phyloP scores from a whole-genome alignment of 1,140 invertebrate species.

The Agrypnia vestita region DNA sequence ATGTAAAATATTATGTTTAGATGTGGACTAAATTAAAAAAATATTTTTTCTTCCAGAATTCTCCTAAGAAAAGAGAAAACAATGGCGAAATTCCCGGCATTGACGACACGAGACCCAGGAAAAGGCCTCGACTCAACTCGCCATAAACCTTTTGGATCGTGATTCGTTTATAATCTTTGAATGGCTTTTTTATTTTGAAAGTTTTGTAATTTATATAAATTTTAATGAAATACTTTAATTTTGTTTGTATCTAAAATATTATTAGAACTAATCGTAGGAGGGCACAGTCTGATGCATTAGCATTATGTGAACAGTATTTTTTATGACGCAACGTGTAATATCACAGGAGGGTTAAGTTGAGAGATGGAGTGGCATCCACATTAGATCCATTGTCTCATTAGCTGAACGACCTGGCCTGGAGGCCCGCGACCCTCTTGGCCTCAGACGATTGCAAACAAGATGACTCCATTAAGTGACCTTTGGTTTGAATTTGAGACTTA shows the following conservation, averaged over 20 bases:
- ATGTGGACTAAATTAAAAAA: not conserved
- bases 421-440: no score
- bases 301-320: not conserved
- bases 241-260: conserved; percentile 25
- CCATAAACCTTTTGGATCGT: conserved; percentile 52
- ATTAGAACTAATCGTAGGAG: conserved; percentile 20
- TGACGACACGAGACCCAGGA: conserved; percentile 68
- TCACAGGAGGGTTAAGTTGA: no score
- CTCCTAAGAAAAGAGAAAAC: conserved; percentile 73
- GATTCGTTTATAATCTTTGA: not conserved
- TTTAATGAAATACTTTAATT: conserved; percentile 40
- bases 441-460: no score
- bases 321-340: no score
- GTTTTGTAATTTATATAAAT: conserved; percentile 43
- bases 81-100: conserved; percentile 63
- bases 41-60: conserved; percentile 65
- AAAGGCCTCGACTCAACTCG: conserved; percentile 70
- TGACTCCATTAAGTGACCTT: no score
- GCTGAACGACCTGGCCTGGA: no score
- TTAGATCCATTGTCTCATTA: no score
- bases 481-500: no score
- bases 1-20: no score
- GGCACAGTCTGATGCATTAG: conserved; percentile 22
- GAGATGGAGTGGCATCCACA: no score
- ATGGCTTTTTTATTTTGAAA: conserved; percentile 23